Evolutionary conservation across 2,888 invertebrate species (phyloP).

Genomic region (Oscheius sp.): DNA sequence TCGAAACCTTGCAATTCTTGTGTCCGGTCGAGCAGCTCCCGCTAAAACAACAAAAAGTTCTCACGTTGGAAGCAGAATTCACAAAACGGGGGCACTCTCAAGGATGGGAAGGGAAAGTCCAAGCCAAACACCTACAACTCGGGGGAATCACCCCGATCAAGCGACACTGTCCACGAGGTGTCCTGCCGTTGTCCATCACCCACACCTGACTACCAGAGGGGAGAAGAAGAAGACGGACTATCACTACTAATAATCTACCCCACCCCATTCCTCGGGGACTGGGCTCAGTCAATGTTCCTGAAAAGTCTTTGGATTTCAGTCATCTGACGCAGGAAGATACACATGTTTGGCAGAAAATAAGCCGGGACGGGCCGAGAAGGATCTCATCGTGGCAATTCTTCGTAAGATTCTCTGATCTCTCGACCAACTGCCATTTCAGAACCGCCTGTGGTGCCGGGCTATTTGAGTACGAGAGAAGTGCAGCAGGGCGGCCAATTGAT

Average conservation of each 20-base stretch:
- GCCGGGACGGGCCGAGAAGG: slow-evolving; percentile 77
- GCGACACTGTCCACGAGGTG: neutral
- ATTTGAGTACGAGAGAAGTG: slow-evolving; percentile 62
- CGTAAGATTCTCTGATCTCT: slow-evolving; percentile 76
- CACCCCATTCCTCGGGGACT: neutral
- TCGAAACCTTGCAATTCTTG: neutral
- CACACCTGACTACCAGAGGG: slow-evolving; percentile 20
- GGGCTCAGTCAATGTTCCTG: neutral
- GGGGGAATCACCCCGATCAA: neutral
- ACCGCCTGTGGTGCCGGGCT: slow-evolving; percentile 59
- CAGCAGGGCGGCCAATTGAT: slow-evolving; percentile 77
- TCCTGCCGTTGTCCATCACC: slow-evolving; percentile 13
- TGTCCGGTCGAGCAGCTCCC: neutral
- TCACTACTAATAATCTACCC: slow-evolving; percentile 19
- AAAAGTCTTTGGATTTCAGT: slow-evolving; percentile 23
- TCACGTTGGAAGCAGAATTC: neutral
- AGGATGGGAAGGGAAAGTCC: neutral
- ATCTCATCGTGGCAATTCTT: slow-evolving; percentile 78
- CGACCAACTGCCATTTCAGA: slow-evolving; percentile 38
- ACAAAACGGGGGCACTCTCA: neutral
- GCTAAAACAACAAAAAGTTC: slow-evolving; percentile 6
- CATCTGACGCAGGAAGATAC: slow-evolving; percentile 78
- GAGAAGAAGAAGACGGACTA: slow-evolving; percentile 5
- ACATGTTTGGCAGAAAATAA: slow-evolving; percentile 78
- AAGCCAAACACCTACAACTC: neutral